These are phyloP conservation scores for Bucco capensis DNA, from an alignment of 2,113 vertebrate genomes.

Conservation along the genomic window DNA sequence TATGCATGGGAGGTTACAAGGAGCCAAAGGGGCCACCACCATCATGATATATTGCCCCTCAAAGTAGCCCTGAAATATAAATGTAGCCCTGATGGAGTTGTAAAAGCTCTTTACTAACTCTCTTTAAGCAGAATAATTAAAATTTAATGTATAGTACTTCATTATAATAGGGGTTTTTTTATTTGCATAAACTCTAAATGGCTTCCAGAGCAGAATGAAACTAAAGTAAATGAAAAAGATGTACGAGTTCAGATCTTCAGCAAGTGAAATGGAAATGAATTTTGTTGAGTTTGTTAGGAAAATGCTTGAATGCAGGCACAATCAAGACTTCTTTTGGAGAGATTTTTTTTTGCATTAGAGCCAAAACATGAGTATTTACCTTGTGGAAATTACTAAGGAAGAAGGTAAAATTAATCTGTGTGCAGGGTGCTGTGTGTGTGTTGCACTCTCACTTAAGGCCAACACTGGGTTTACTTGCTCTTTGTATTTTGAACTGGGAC, in stretches of 20 bases:
- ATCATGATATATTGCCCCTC: slow-evolving; percentile 29
- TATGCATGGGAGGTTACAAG: slow-evolving; percentile 26
- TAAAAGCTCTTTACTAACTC: slow-evolving; percentile 28
- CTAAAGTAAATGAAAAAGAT: neutral
- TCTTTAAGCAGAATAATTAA: slow-evolving; percentile 28
- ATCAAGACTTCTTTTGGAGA: neutral
- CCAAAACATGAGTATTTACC: neutral
- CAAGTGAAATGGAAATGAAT: neutral
- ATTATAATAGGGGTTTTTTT: neutral
- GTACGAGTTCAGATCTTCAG: neutral
- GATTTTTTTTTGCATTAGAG: neutral
- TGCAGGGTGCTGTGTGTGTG: neutral
- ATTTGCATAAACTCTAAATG: slow-evolving; percentile 32
- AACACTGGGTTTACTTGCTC: neutral
- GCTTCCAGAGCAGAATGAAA: slow-evolving; percentile 18
- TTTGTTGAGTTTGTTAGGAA: neutral
- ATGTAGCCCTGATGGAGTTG: neutral
- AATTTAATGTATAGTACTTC: neutral
- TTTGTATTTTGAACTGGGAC: neutral
- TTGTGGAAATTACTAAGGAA: neutral
- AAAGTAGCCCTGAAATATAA: slow-evolving; percentile 19
- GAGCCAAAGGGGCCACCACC: neutral
- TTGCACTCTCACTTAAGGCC: neutral
- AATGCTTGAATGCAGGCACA: neutral
- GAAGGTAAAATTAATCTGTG: neutral